These are phyloP conservation scores for Sinocyclocheilus maitianheensis DNA, from an alignment of 2,113 vertebrate genomes.

Conservation along the genomic window DNA sequence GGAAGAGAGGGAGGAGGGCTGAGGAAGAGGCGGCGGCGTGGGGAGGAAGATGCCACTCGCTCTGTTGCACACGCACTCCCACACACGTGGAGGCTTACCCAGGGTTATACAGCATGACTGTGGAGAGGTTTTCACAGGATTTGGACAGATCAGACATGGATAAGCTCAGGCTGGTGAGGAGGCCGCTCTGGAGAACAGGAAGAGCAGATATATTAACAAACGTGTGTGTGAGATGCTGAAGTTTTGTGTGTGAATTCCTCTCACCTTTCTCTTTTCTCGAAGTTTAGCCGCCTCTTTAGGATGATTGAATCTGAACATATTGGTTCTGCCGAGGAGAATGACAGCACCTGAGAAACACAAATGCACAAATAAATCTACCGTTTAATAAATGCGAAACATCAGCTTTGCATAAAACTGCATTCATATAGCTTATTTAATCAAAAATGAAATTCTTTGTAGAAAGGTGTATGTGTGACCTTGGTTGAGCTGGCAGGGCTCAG, in stretches of 20 bases:
- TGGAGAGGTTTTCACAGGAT: slow-evolving; percentile 94
- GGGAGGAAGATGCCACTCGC: neutral
- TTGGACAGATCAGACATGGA: slow-evolving; percentile 97
- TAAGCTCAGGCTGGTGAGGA: slow-evolving; percentile 89
- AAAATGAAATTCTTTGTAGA: neutral
- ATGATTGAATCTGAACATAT: slow-evolving; percentile 99
- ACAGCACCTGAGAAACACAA: slow-evolving; percentile 83
- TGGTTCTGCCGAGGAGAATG: slow-evolving; percentile 93
- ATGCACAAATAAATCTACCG: neutral
- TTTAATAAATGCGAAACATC: neutral
- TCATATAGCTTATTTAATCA: slow-evolving; percentile 54
- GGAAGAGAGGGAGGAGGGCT: neutral
- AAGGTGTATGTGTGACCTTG: slow-evolving; percentile 79
- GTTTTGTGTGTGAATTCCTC: slow-evolving; percentile 1
- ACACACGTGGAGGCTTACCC: slow-evolving; percentile 79
- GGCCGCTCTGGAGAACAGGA: slow-evolving; percentile 66
- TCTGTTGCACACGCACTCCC: neutral
- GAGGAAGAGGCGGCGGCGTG: neutral
- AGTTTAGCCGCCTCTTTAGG: slow-evolving; percentile 94
- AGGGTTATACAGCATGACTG: slow-evolving; percentile 96
- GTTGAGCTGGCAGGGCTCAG: slow-evolving; percentile 83
- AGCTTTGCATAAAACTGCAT: too few relatives aligned
- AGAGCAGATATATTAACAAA: neutral
- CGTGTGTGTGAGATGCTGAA: neutral
- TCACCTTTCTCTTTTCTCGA: slow-evolving; percentile 95